Percentiles rank a stretch among this genome's conserved stretches.
Conservation (phyloP, 2,113 vertebrate species). For the Podarcis cretensis region DNA sequence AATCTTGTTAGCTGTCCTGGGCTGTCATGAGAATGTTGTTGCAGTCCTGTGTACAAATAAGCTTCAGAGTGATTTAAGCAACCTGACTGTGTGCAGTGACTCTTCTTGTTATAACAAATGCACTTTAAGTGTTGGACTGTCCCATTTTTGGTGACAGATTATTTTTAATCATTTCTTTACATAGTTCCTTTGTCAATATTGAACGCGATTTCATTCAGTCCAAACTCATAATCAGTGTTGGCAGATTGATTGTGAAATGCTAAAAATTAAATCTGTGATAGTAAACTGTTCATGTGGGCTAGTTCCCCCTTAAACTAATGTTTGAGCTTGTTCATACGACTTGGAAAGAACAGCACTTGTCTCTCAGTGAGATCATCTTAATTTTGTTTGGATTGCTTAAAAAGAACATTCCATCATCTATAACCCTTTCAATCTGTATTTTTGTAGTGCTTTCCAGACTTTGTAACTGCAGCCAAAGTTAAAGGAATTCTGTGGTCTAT, state of each 20-base stretch:
- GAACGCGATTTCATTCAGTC: neutral
- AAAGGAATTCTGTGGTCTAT: constrained; percentile 61
- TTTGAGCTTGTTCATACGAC: constrained; percentile 7
- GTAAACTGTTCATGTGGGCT: neutral
- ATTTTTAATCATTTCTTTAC: neutral
- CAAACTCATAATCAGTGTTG: neutral
- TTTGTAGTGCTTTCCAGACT: constrained; percentile 54
- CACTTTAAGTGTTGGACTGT: neutral
- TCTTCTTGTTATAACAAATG: neutral
- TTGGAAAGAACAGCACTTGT: constrained; percentile 18
- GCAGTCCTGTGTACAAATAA: neutral
- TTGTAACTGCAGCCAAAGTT: constrained; percentile 43
- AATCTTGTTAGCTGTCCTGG: too few species aligned
- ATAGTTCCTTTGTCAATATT: neutral
- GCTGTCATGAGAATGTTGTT: neutral
- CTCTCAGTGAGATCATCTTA: constrained; percentile 24
- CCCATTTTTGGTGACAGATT: neutral
- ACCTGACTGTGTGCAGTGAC: neutral
- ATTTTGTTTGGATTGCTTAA: constrained; percentile 8
- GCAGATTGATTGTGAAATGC: neutral
- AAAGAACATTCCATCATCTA: neutral
- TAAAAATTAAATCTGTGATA: constrained; percentile 1
- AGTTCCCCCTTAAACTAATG: constrained; percentile 18
- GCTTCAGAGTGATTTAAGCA: neutral
- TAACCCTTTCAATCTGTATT: constrained; percentile 28